phyloP scores from a whole-genome alignment of 1,140 invertebrate genomes.

The Rhopalosiphum maidis region DNA sequence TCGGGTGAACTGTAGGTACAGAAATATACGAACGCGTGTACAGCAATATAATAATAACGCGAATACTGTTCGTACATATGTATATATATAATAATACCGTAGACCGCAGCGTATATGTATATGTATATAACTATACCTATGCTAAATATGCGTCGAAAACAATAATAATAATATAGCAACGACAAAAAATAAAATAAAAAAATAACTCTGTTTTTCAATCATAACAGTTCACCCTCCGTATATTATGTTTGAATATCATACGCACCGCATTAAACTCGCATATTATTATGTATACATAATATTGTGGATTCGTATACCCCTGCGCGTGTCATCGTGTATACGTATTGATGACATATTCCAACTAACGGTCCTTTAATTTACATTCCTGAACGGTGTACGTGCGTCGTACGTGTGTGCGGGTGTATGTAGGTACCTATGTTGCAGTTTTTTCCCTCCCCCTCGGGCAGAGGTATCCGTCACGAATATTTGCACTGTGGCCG shows the following conservation, averaged over 20 bases:
- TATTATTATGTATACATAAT: background rate
- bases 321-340: background rate
- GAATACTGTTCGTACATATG: background rate
- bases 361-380: conserved; percentile 32
- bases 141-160: background rate
- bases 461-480: background rate
- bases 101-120: background rate
- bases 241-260: conserved; percentile 16
- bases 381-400: background rate
- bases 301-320: background rate
- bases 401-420: background rate
- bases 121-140: background rate
- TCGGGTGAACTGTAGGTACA: background rate
- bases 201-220: background rate
- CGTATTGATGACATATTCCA: conserved; percentile 36
- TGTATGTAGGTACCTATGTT: background rate
- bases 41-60: background rate
- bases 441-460: background rate
- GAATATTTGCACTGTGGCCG: background rate
- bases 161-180: conserved; percentile 18
- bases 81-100: background rate
- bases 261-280: background rate
- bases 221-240: conserved; percentile 13
- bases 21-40: background rate
- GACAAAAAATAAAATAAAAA: background rate